These are phyloP conservation scores for Elaphurus davidianus DNA, from an alignment of 2,113 vertebrate species.

Conservation along the genomic window DNA sequence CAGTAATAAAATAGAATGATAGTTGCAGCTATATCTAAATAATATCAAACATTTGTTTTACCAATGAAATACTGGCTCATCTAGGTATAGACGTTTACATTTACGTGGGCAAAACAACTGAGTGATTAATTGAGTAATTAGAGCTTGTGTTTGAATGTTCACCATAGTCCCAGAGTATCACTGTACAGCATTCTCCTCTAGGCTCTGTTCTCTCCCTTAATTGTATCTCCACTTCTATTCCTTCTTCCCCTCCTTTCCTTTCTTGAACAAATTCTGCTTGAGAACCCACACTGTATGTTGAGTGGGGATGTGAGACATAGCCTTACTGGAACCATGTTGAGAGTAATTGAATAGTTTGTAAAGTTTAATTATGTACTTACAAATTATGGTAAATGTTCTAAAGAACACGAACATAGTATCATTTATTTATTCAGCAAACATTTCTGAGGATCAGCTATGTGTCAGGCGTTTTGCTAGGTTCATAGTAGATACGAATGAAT, in stretches of 20 bases:
- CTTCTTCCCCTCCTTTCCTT: neutral
- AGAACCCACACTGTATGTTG: neutral
- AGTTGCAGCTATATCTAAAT: neutral
- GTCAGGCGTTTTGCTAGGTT: neutral
- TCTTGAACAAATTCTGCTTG: neutral
- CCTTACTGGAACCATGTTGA: neutral
- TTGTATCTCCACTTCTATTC: neutral
- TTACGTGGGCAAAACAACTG: neutral
- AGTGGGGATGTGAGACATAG: neutral
- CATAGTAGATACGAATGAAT: neutral
- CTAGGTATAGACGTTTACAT: neutral
- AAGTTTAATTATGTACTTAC: neutral
- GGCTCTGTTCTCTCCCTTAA: neutral
- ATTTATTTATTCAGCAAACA: neutral
- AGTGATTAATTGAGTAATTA: neutral
- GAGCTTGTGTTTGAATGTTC: neutral
- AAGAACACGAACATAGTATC: neutral
- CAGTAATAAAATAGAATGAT: neutral
- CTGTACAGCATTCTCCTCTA: neutral
- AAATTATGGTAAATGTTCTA: neutral
- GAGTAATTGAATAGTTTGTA: neutral
- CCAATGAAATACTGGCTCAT: neutral
- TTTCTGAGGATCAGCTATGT: neutral
- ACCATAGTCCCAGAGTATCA: neutral
- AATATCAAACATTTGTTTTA: neutral